Base-by-base conservation (phyloP, 92 coral and sea anemone species). In the Porites divaricata region DNA sequence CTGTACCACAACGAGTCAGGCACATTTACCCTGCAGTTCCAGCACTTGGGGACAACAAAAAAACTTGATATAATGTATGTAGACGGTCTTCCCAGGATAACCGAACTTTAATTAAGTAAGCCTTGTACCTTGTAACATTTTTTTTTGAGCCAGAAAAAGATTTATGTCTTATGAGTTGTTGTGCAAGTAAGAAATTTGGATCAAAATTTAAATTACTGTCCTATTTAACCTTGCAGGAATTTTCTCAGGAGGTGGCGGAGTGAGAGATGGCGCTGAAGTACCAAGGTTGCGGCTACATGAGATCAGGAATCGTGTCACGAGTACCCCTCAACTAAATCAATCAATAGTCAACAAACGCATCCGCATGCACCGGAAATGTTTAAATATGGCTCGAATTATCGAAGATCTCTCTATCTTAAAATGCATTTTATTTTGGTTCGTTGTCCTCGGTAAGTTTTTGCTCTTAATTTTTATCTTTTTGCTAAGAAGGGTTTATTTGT, bases 51-150 rank as follows among this genome's bases (percentile, higher is more conserved):
- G 17, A 53, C 8, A 62, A 6, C 23, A 63, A 72, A 50, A 72
- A 72, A 72, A 66, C 70, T 65, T 12, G 76, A 72, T 23, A 45
- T 48, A 21, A 49, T 80, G 10, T 70, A 16, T 59, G 71, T 82
- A 71, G 52, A 61, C 54, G 63, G 61, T 61, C 48, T 80, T 23
- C 68, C 21, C 8, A 3, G 35, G 45, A 56, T 80, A 70, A 80
- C 68, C 22, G 35, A 81, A 81, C 85, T 81, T 45, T 81, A 70
- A 70, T 81, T 81, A 78, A 61, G 86, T 71, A 56, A 69, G 67
- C 16, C 65, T 12, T 13, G 28, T 57, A 49, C 41, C 52, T 70
- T 17, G 64, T 22, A 81, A 58, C 78, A 70, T 61, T 45, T 8
- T 45, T 8, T 20, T 22, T 28, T 12, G 22, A 59, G 45, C 25